These are phyloP conservation scores for Drosophila seclusa DNA, from an alignment of 2,888 invertebrate genomes.

Conservation along the genomic window DNA sequence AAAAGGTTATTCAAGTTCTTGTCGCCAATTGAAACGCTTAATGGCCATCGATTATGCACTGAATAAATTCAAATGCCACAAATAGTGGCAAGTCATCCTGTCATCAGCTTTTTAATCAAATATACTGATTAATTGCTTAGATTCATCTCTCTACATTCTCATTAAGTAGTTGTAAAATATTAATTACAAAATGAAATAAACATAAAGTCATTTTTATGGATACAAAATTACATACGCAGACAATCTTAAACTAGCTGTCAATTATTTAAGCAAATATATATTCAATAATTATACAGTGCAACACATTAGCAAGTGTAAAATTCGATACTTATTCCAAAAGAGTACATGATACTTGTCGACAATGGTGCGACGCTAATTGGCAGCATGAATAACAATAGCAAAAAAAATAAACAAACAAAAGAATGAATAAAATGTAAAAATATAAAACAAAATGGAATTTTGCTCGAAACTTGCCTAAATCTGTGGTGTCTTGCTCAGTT, in stretches of 20 bases:
- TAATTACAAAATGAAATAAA: neutral
- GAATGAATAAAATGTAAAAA: neutral
- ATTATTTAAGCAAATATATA: slow-evolving; percentile 33
- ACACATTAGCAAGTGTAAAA: slow-evolving; percentile 5
- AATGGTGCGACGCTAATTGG: slow-evolving; percentile 38
- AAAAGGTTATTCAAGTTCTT: slow-evolving; percentile 23
- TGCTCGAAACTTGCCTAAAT: neutral
- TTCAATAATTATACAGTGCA: neutral
- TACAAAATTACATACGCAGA: neutral
- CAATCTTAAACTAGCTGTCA: slow-evolving; percentile 8
- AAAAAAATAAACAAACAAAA: neutral
- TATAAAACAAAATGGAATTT: neutral
- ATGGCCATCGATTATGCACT: slow-evolving; percentile 21
- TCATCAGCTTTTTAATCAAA: neutral
- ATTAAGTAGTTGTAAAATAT: neutral
- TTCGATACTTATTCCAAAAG: neutral
- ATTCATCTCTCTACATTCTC: neutral
- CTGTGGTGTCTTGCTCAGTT: slow-evolving; percentile 20
- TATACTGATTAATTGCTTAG: neutral
- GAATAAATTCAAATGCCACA: slow-evolving; percentile 8
- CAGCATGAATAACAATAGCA: slow-evolving; percentile 10
- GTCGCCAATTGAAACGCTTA: slow-evolving; percentile 15
- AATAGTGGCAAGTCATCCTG: slow-evolving; percentile 1
- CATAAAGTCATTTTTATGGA: neutral
- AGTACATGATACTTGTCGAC: neutral